Evolutionary conservation across 2,113 vertebrate species (phyloP), one percentile per base, ranked within the genome.

Genomic region (Cochlearius cochlearius): DNA sequence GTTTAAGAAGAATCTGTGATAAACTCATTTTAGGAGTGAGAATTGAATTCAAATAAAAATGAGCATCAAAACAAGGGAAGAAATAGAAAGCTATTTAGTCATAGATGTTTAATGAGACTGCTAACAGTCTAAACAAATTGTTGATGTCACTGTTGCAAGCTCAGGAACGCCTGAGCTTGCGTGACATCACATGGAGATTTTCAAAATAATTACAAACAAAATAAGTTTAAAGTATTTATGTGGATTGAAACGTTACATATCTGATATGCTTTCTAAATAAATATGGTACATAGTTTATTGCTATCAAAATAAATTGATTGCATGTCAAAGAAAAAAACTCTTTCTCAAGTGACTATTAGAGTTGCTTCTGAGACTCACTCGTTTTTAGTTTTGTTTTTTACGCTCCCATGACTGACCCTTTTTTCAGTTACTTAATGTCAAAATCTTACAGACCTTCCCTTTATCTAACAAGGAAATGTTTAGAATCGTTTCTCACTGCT

Each of bases 31-130:
- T 82, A 77, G 39, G 58, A 75, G 52, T 39, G 43, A 53, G 60
- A 75, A 90, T 38, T 88, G 89, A 92, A 79, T 93, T 89, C 58
- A 88, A 45, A 67, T 86, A 76, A 39, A 94, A 97, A 88, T 83
- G 23, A 95, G 52, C 36, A 67, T 50, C 25, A 14, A 43, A 87
- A 36, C 17, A 56, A 50, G 14, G 36, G 45, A 17, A 86, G 32
- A 11, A 47, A 21, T 84, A 83, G 56, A 88, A 68, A 91, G 60
- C 18, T 93, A 36, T 94, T 63, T 66, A 83, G 60, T 67, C 32
- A 80, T 32, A 75, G 84, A 79, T 50, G 29, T 71, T 75, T 93
- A 94, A 77, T 52, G 75, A 92, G 49, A 76, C 60, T 81, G 90
- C 41, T 75, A 82, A 59, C 73, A 59, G 76, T 58, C 32, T 94